These are phyloP conservation scores for Flexamia atlantica DNA, from an alignment of 2,888 invertebrate species.

Conservation along the genomic window DNA sequence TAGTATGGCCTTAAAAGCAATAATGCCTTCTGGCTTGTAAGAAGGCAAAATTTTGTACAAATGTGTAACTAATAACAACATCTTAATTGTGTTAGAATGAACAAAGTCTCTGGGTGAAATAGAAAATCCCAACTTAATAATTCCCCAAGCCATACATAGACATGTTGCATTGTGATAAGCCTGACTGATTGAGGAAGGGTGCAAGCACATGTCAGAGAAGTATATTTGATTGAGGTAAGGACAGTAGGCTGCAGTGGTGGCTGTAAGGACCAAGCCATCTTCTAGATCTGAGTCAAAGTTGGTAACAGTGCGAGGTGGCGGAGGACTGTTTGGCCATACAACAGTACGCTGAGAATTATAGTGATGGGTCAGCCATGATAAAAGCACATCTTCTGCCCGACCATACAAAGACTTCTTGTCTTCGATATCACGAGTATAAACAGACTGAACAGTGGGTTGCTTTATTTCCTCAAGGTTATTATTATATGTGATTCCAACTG, in stretches of 20 bases:
- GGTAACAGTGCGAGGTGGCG: slow-evolving; percentile 65
- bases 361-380: slow-evolving; percentile 75
- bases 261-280: slow-evolving; percentile 79
- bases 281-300: slow-evolving; percentile 78
- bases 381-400: slow-evolving; percentile 70
- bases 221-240: slow-evolving; percentile 77
- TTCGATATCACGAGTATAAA: not conserved
- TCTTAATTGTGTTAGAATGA: slow-evolving; percentile 79
- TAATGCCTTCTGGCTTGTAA: slow-evolving; percentile 71
- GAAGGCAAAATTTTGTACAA: slow-evolving; percentile 79
- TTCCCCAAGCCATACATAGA: slow-evolving; percentile 77
- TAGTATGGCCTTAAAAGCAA: slow-evolving; percentile 48
- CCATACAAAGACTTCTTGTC: not conserved
- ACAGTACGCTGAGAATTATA: slow-evolving; percentile 74
- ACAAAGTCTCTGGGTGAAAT: slow-evolving; percentile 77
- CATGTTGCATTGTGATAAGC: slow-evolving; percentile 79
- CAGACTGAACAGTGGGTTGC: not conserved
- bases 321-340: slow-evolving; percentile 72
- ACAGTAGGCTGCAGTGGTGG: slow-evolving; percentile 78
- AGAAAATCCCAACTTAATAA: slow-evolving; percentile 78
- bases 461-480: not conserved
- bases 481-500: slow-evolving; percentile 13
- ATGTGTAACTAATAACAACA: slow-evolving; percentile 79
- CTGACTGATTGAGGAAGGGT: slow-evolving; percentile 74
- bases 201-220: slow-evolving; percentile 75